A percentile compares a stretch with the other conserved stretches of the same genome.
phyloP scores from a whole-genome alignment of 2,797 vertebrate species.

The Carcharodon carcharias region DNA sequence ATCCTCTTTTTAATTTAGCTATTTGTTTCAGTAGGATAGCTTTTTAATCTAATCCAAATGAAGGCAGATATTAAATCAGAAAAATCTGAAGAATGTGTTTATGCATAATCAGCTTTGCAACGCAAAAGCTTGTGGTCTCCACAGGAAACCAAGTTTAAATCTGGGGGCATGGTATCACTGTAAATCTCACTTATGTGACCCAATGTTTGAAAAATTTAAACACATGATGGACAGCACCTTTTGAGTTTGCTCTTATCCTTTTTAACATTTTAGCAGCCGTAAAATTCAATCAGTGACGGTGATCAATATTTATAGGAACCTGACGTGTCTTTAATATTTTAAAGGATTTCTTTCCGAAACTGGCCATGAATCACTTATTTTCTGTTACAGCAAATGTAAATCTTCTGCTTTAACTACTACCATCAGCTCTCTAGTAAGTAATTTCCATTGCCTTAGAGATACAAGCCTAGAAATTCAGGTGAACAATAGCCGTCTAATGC shows the following conservation, averaged over 20 bases:
- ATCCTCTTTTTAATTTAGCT: constrained; percentile 51
- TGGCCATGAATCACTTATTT: neutral
- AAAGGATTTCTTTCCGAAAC: neutral
- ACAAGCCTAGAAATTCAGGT: neutral
- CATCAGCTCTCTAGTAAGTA: neutral
- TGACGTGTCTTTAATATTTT: neutral
- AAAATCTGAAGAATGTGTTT: constrained; percentile 47
- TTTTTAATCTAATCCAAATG: constrained; percentile 61
- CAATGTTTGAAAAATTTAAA: constrained; percentile 43
- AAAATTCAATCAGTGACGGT: neutral
- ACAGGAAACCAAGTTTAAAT: constrained; percentile 45
- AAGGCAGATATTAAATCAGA: constrained; percentile 46
- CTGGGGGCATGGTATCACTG: constrained; percentile 46
- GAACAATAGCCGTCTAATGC: neutral
- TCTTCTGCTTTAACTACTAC: constrained; percentile 3
- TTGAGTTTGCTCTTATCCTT: neutral
- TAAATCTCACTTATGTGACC: constrained; percentile 48
- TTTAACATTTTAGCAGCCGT: constrained; percentile 29
- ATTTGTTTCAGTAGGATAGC: constrained; percentile 51
- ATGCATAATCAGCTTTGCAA: constrained; percentile 42
- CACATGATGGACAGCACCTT: constrained; percentile 40
- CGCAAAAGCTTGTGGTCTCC: constrained; percentile 46
- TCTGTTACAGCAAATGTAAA: neutral
- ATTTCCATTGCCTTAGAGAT: neutral
- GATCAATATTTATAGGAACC: constrained; percentile 13